Base-by-base conservation (phyloP, 2,888 invertebrate genomes). In the Cataglyphis rosenhaueri region DNA sequence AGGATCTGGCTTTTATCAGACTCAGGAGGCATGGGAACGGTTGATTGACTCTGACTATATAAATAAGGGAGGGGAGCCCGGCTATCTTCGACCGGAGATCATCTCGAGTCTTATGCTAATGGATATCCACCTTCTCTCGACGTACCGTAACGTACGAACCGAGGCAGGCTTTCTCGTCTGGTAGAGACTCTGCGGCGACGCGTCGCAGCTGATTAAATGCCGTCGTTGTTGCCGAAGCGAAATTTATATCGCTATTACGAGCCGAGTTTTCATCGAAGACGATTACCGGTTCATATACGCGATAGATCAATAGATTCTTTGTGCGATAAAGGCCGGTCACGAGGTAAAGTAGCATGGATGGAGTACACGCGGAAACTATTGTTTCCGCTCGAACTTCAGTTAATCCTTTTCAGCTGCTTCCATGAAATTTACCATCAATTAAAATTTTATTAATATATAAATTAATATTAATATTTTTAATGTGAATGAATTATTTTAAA, bases 41-140 rank as follows among this genome's bases (percentile, higher is more conserved):
- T 78, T 71, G 86, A 88, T 89, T 76, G 84, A 79, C 81, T 82
- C 66, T 73, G 86, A 84, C 88, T 84, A 81, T 88, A 86, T 88
- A 88, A 89, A 88, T 89, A 89, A 88, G 83, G 73, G 82, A 57
- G 18, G 48, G 6, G n/a, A n/a, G n/a, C 15, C 38, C 12, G 66
- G 66, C 82, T 89, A 87, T 89, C 86, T 84, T 70, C 81, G 18
- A 32, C 78, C 15, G 52, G 83, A 70, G 85, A 89, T 89, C 89
- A 86, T 61, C 85, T 61, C 82, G 85, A 75, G 82, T 84, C 84
- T 78, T 85, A 90, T 88, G 90, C 86, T 87, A 90, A 90, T 90
- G 85, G 84, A 81, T 85, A 64, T 83, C 85, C 85, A 85, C 82
- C 85, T 85, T 83, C 81, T 70, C 25, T 44, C 44, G 35, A 25